phyloP scores from a whole-genome alignment of 2,888 invertebrate species.

The Zaprionus obscuricornis region DNA sequence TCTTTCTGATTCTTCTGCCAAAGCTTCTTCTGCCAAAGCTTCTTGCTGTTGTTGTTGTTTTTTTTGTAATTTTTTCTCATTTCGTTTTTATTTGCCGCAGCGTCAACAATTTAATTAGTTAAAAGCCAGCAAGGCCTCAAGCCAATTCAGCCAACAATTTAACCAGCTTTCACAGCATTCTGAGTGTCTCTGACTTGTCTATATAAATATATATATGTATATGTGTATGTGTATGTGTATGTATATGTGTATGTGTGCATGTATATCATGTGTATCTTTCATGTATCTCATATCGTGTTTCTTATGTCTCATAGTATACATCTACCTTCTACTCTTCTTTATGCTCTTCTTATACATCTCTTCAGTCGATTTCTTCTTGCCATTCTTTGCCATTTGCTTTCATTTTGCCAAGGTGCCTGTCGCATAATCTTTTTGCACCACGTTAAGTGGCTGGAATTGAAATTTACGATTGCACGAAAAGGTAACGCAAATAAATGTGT shows the following conservation, averaged over 20 bases:
- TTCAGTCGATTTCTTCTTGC: constrained; percentile 23
- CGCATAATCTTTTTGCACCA: constrained; percentile 69
- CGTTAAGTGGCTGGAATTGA: constrained; percentile 74
- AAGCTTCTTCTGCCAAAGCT: constrained; percentile 20
- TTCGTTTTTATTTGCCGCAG: constrained; percentile 35
- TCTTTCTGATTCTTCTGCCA: constrained; percentile 17
- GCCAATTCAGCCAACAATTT: constrained; percentile 21
- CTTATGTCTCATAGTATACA: no score
- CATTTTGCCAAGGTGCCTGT: constrained; percentile 61
- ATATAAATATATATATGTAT: no score
- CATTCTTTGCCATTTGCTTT: constrained; percentile 70
- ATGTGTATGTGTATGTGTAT: background rate
- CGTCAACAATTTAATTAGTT: constrained; percentile 72
- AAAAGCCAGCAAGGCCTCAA: constrained; percentile 46
- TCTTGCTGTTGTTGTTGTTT: constrained; percentile 32
- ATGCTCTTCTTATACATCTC: constrained; percentile 6
- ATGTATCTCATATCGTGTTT: constrained; percentile 1
- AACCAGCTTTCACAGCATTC: constrained; percentile 14
- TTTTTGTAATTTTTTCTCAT: constrained; percentile 5
- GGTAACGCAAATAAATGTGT: constrained; percentile 70
- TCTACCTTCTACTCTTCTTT: no score
- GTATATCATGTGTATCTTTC: no score
- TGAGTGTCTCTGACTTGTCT: no score
- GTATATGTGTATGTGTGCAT: constrained; percentile 1
- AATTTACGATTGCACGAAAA: constrained; percentile 71